These are phyloP conservation scores for Ailurus styani DNA, from an alignment of 2,113 vertebrate species.

Conservation along the genomic window DNA sequence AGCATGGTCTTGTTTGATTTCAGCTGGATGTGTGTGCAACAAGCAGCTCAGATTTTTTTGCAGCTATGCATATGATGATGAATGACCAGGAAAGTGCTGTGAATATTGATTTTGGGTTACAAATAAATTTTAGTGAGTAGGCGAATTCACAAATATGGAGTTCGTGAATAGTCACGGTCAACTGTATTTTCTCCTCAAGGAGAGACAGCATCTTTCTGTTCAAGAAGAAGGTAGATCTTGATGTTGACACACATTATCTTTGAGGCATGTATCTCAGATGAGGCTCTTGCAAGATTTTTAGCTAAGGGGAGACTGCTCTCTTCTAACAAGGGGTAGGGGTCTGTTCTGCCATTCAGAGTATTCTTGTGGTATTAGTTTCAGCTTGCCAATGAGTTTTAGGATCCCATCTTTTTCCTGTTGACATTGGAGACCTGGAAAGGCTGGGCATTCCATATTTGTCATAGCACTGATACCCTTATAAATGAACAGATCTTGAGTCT, in stretches of 20 bases:
- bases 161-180: background rate
- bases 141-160: background rate
- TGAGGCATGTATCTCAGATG: background rate
- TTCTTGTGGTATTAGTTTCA: background rate
- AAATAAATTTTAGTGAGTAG: background rate
- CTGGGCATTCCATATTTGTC: background rate
- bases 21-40: background rate
- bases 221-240: background rate
- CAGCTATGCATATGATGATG: background rate
- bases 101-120: background rate
- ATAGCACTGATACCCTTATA: background rate
- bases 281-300: background rate
- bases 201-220: background rate
- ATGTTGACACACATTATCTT: background rate
- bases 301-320: background rate
- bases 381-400: background rate
- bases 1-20: background rate
- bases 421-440: background rate
- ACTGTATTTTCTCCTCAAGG: background rate
- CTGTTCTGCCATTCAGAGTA: background rate
- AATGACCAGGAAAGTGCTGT: background rate
- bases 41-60: background rate
- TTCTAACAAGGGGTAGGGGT: background rate
- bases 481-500: background rate
- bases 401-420: background rate